Percentiles rank a stretch among this genome's conserved stretches.
phyloP scores from a whole-genome alignment of 2,797 vertebrate genomes.

The Hemibagrus guttatus region DNA sequence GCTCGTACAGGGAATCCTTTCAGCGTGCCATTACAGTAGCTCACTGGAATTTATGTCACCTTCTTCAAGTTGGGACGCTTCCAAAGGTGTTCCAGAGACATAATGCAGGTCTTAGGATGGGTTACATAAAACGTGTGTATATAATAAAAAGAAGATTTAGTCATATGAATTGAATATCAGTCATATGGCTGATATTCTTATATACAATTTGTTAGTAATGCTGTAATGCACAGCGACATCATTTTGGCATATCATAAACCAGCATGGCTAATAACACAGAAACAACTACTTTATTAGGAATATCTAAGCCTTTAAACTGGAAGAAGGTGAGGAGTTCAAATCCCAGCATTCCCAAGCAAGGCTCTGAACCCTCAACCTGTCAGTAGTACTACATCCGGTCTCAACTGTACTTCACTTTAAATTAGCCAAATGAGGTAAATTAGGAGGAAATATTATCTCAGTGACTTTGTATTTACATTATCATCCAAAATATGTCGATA shows the following conservation, averaged over 20 bases:
- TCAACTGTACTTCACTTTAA: neutral
- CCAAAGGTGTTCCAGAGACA: neutral
- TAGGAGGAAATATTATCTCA: neutral
- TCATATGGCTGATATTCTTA: neutral
- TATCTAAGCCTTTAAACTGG: neutral
- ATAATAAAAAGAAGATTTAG: slow-evolving; percentile 12
- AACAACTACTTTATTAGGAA: neutral
- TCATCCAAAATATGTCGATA: no score
- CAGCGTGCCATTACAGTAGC: slow-evolving; percentile 29
- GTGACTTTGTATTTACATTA: neutral
- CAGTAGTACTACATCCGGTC: neutral
- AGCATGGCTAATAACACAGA: neutral
- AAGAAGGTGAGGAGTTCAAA: neutral
- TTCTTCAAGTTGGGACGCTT: slow-evolving; percentile 15
- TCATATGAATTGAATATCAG: no score
- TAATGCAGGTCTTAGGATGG: slow-evolving; percentile 9
- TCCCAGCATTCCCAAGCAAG: neutral
- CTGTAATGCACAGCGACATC: neutral
- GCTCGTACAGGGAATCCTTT: slow-evolving; percentile 27
- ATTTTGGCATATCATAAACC: neutral
- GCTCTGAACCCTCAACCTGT: neutral
- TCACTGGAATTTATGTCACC: slow-evolving; percentile 28
- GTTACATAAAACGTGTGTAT: neutral
- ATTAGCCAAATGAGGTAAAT: neutral
- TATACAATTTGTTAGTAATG: neutral